These are phyloP conservation scores for Fregata magnificens DNA, from an alignment of 2,113 vertebrate genomes.

Conservation along the genomic window DNA sequence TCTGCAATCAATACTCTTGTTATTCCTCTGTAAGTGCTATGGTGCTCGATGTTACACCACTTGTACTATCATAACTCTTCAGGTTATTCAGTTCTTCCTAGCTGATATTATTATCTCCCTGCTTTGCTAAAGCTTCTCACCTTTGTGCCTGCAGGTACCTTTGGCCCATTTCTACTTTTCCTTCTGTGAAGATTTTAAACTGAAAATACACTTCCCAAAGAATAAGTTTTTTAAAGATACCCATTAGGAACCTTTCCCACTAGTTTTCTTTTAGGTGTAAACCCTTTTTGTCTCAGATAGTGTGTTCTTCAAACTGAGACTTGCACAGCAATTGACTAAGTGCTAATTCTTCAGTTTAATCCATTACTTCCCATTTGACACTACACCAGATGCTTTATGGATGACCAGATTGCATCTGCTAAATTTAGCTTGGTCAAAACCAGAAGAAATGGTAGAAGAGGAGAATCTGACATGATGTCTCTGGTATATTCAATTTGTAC, in stretches of 20 bases:
- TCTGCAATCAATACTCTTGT: neutral
- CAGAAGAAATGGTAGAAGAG: neutral
- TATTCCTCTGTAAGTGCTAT: neutral
- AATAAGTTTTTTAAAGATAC: neutral
- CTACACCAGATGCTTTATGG: neutral
- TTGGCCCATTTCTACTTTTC: neutral
- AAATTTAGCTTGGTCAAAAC: neutral
- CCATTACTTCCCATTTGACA: neutral
- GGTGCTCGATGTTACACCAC: neutral
- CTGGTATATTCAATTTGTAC: neutral
- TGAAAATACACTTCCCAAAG: neutral
- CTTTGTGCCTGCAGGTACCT: neutral
- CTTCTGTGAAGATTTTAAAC: neutral
- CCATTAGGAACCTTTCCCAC: neutral
- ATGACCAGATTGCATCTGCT: neutral
- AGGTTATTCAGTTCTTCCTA: neutral
- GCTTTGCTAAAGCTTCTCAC: neutral
- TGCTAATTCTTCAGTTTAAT: neutral
- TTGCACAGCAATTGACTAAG: neutral
- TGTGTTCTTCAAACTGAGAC: neutral
- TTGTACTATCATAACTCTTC: neutral
- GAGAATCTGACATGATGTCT: neutral
- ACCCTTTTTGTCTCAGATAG: neutral
- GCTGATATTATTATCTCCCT: neutral
- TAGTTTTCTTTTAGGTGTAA: neutral